Evolutionary conservation across 2,113 vertebrate genomes (phyloP), one percentile per base, ranked within the genome.

Genomic region (Clupea harengus): DNA sequence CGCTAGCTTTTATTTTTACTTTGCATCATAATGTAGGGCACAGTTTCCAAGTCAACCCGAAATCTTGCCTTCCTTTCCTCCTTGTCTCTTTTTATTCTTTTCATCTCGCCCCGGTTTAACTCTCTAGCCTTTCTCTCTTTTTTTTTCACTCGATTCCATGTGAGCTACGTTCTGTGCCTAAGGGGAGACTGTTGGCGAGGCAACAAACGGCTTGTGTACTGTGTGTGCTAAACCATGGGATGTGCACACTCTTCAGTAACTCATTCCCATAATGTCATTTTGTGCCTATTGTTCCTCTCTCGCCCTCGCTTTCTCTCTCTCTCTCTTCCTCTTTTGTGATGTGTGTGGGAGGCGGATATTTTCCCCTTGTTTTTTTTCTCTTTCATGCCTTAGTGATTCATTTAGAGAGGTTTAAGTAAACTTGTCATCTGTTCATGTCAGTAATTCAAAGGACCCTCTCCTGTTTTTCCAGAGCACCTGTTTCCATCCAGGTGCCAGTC

Each of bases 181-280:
- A 78, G 32, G 72, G 72, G 72, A 32, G 13, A 39, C 28, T 15
- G 11, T 78, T 78, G 72, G 72, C 32, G 15, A 15, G 72, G 28
- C 72, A 78, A 78, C 72, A 78, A 39, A 78, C 28, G 13, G 28
- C 32, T 39, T 78, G 25, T 78, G 72, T 78, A 78, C 72, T 32
- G 32, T 78, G 28, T 39, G 72, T 3, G 32, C 13, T 78, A 39
- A 78, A 39, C 72, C 13, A 11, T 32, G 13, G 72, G 28, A 32
- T 32, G 72, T 39, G 72, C 72, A 39, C 25, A 15, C 10, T 78
- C 28, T 2, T 78, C 72, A 78, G 3, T 78, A 78, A 39, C 32
- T 78, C 72, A 78, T 78, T 78, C 72, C 72, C 32, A 39, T 78
- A 78, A 28, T 39, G 72, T 39, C 13, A 78, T 78, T 39, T 78